These are phyloP conservation scores for Benitochromis conjunctus DNA, from an alignment of 2,113 vertebrate genomes.

Conservation along the genomic window DNA sequence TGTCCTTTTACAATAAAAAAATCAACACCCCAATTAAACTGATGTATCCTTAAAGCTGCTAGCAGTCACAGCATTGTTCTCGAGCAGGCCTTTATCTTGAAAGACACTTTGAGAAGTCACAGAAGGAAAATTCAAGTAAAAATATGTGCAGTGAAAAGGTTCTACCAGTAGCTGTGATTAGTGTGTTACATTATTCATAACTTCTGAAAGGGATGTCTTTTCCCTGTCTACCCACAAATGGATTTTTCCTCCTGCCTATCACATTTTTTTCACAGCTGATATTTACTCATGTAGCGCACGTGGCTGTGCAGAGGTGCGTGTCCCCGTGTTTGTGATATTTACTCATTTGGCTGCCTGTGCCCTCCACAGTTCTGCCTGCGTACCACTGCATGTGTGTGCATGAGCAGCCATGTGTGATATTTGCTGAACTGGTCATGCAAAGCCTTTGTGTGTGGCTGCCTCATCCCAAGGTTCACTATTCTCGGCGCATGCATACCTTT, in stretches of 20 bases:
- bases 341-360: conserved; percentile 1
- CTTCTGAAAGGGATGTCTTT: background rate
- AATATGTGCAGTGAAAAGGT: background rate
- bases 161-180: background rate
- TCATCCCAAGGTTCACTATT: background rate
- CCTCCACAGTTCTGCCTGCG: conserved; percentile 1
- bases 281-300: conserved; percentile 12
- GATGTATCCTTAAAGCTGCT: background rate
- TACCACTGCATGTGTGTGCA: background rate
- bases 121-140: background rate
- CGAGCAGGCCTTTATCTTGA: background rate
- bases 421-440: conserved; percentile 17
- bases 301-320: background rate
- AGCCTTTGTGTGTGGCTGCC: background rate
- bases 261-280: background rate
- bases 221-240: background rate
- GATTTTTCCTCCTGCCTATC: background rate
- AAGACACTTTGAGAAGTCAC: background rate
- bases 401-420: background rate
- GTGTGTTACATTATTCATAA: background rate
- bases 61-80: background rate
- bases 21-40: background rate
- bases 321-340: conserved; percentile 26
- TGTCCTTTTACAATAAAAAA: background rate
- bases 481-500: background rate